Base-by-base conservation (phyloP, 2,888 invertebrate genomes). In the Agonopterix subpropinquella region DNA sequence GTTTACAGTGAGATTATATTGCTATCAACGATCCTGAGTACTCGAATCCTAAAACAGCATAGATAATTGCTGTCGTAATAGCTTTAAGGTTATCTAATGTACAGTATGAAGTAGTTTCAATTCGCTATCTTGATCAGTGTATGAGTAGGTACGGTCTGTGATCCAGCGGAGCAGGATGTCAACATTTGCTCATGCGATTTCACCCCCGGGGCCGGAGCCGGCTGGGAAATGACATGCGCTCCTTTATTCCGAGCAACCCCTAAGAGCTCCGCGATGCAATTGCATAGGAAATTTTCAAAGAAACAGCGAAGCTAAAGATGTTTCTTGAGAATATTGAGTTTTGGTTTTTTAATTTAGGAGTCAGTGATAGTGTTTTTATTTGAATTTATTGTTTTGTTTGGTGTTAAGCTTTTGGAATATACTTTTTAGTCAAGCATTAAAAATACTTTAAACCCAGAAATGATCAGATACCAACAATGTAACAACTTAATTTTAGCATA, bases 121-220 rank as follows among this genome's bases (percentile, higher is more conserved):
- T 28, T 28, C 28, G 28, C 28, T 28, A 28, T 28, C 28, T 28
- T 28, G 28, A 28, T 28, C 41, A 44, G 41, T 28, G 39, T 36
- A 15, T n/a, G 42, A 43, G 44, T 39, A 53, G 55, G 28, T 28
- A 28, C 28, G 28, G 39, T 9, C n/a, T 39, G 11, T 65, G 71
- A 74, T 75, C 70, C 63, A 62, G 59, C 59, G 61, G 61, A 77
- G 77, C 67, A 69, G 71, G 73, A 70, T 71, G 83, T 79, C 80
- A 84, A 82, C 82, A 84, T 84, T 85, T 82, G 73, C 81, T 70
- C 65, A 64, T 65, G 70, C 68, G 77, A 79, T 79, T 79, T 69
- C 53, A 57, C 70, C 75, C 71, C 55, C 61, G 68, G 65, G 75
- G 70, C 71, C 58, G 28, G 28, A 7, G 28, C 28, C 58, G 64